Evolutionary conservation across 2,797 vertebrate genomes (phyloP).

Genomic region (Tympanoctomys barrerae): DNA sequence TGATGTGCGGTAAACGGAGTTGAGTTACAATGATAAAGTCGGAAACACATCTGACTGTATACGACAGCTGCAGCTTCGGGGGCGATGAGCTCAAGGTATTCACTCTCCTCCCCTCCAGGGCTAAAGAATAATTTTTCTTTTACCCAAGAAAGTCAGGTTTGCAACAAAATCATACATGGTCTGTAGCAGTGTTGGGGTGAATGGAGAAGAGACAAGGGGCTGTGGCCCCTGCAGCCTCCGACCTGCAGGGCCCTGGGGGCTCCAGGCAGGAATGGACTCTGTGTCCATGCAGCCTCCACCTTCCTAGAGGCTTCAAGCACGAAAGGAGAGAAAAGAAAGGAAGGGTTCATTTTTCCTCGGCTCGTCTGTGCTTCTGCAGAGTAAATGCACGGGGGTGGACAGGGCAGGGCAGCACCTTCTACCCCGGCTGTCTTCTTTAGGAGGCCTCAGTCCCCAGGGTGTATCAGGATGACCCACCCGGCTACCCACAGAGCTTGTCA

Average conservation of each 20-base stretch:
- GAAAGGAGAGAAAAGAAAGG: background rate
- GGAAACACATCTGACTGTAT: background rate
- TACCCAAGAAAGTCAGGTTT: conserved; percentile 7
- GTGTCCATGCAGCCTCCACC: background rate
- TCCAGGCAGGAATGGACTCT: background rate
- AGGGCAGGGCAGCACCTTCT: background rate
- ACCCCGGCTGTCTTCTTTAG: background rate
- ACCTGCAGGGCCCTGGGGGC: background rate
- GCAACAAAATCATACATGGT: background rate
- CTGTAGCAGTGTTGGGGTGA: background rate
- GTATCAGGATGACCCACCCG: background rate
- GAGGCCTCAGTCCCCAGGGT: background rate
- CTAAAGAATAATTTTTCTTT: conserved; percentile 35
- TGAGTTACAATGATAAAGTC: conserved; percentile 43
- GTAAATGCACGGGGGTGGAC: background rate
- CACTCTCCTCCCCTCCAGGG: background rate
- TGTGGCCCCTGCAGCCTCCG: background rate
- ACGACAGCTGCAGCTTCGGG: conserved; percentile 24
- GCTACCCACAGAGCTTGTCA: background rate
- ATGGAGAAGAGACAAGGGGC: background rate
- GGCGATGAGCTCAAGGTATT: background rate
- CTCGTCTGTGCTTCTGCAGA: background rate
- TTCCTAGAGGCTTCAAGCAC: background rate
- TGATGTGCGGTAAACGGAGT: background rate
- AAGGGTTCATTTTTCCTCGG: background rate